Evolutionary conservation across 2,113 vertebrate genomes (phyloP).

Genomic region (Albula goreensis): DNA sequence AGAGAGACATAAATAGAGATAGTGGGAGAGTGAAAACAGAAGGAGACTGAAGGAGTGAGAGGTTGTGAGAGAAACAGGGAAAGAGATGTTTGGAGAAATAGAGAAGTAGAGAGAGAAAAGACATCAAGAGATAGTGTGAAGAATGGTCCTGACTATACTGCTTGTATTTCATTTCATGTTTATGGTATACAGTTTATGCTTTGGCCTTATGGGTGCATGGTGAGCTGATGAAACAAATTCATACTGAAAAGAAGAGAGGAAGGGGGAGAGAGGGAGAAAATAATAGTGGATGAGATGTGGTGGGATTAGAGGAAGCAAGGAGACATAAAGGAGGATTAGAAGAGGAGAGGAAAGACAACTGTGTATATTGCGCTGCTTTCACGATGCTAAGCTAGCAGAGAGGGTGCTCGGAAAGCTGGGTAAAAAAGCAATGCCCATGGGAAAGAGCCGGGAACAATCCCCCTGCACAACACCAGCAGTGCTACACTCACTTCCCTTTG

Average conservation of each 20-base stretch:
- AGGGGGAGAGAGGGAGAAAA: background rate
- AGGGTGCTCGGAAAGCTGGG: background rate
- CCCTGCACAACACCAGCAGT: background rate
- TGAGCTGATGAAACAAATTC: background rate
- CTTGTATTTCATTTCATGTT: background rate
- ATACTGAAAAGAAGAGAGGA: background rate
- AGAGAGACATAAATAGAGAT: background rate
- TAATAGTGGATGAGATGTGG: background rate
- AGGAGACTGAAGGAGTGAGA: background rate
- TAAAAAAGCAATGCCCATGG: background rate
- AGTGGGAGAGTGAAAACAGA: background rate
- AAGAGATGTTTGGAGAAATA: background rate
- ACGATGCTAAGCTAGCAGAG: background rate
- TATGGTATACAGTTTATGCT: background rate
- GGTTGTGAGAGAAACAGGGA: background rate
- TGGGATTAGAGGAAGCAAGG: background rate
- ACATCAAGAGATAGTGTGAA: background rate
- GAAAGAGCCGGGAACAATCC: background rate
- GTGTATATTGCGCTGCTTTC: background rate
- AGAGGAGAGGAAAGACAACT: background rate
- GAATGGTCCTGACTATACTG: background rate
- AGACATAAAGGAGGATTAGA: background rate
- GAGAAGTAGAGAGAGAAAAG: background rate
- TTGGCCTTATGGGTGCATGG: background rate
- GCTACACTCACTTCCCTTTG: constrained; percentile 35